Conservation (phyloP, 2,113 vertebrate genomes). For the Ctenodactylus gundi region DNA sequence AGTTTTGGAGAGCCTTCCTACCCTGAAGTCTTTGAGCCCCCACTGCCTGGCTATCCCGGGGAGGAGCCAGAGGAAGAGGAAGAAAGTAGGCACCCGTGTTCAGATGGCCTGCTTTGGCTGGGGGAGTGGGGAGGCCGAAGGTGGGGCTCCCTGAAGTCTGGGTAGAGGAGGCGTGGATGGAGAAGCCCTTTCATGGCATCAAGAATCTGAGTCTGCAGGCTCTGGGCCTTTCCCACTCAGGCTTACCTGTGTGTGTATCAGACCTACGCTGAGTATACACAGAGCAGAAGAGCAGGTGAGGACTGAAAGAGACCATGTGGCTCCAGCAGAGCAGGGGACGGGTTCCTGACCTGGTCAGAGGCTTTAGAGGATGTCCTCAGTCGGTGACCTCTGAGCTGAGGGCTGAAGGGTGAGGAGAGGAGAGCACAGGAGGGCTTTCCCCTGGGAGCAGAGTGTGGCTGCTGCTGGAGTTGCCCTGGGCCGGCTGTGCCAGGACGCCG, state of each 20-base stretch:
- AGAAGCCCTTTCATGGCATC: too few relatives aligned
- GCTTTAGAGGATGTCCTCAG: neutral
- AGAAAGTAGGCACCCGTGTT: constrained; percentile 87
- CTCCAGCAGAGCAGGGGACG: rapidly evolving
- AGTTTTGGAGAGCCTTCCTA: constrained; percentile 76
- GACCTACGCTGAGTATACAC: rapidly evolving
- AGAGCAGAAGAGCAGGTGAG: rapidly evolving
- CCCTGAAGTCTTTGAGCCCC: constrained; percentile 76
- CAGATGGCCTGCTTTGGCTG: neutral
- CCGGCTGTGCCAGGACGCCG: too few relatives aligned
- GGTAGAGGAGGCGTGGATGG: neutral
- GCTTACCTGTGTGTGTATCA: rapidly evolving
- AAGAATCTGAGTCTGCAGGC: neutral
- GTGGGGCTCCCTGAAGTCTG: neutral
- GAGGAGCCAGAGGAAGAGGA: constrained; percentile 90
- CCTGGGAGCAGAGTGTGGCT: too few relatives aligned
- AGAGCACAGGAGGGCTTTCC: too few relatives aligned
- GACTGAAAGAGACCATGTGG: neutral
- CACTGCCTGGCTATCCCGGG: constrained; percentile 72
- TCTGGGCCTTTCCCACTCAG: rapidly evolving
- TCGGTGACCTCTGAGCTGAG: neutral
- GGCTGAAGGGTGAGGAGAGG: neutral
- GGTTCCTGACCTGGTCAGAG: neutral
- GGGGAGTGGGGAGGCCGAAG: rapidly evolving
- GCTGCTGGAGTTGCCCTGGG: neutral